Evolutionary conservation across 1,140 invertebrate species (phyloP).

Genomic region (Oryzaephilus surinamensis): DNA sequence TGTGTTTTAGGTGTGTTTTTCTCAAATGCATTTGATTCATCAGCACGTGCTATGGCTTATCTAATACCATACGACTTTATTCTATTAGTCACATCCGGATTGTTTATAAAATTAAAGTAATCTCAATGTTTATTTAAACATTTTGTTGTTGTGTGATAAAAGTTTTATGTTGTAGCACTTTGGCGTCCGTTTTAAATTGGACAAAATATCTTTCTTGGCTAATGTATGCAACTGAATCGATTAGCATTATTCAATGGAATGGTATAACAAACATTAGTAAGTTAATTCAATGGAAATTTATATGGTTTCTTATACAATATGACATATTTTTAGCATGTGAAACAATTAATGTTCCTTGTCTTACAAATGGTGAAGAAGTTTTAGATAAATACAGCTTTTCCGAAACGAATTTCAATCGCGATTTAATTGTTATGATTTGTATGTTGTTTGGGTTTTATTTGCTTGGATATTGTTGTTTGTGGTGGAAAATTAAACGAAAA

Average conservation of each 20-base stretch:
- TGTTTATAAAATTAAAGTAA: conserved; percentile 74
- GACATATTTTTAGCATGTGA: conserved; percentile 57
- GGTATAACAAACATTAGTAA: conserved; percentile 68
- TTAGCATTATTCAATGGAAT: conserved; percentile 71
- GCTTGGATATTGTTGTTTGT: conserved; percentile 53
- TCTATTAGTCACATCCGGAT: conserved; percentile 77
- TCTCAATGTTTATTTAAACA: conserved; percentile 6
- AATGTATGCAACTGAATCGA: conserved; percentile 81
- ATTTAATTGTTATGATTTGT: conserved; percentile 52
- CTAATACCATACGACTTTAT: conserved; percentile 79
- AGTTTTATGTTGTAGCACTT: conserved; percentile 46
- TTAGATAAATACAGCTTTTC: conserved; percentile 62
- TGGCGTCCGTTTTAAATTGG: conserved; percentile 73
- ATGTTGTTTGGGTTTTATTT: conserved; percentile 60
- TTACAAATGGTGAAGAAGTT: conserved; percentile 58
- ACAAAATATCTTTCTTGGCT: conserved; percentile 87
- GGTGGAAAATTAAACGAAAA: conserved; percentile 50
- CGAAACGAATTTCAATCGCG: conserved; percentile 47
- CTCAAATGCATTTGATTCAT: conserved; percentile 69
- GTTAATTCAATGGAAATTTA: conserved; percentile 18
- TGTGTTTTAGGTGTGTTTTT: conserved; percentile 65
- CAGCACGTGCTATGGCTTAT: conserved; percentile 69
- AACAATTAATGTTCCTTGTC: conserved; percentile 49
- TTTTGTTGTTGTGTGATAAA: conserved; percentile 52
- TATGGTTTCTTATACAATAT: conserved; percentile 2